A percentile compares a stretch with the other conserved stretches of the same genome.
Conservation (phyloP, 1,140 invertebrate genomes). For the Fopius arisanus region DNA sequence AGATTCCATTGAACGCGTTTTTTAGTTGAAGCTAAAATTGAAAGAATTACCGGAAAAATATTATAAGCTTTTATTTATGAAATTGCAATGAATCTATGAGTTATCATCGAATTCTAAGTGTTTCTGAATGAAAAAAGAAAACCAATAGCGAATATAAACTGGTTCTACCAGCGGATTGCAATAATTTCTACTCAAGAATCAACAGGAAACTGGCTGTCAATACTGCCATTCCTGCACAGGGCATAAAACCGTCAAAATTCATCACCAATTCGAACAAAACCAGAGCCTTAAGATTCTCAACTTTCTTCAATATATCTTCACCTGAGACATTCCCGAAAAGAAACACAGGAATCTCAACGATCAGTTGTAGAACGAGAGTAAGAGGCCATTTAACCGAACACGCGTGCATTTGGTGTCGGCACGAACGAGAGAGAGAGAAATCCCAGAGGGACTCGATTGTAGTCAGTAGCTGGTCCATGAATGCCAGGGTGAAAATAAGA, state of each 20-base stretch:
- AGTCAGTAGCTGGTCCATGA: constrained; percentile 25
- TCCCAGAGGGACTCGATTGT: constrained; percentile 16
- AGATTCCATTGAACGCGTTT: too few relatives aligned
- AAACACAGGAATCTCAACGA: constrained; percentile 5
- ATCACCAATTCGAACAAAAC: neutral
- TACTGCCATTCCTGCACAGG: neutral
- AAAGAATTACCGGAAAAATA: too few relatives aligned
- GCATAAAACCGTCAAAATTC: neutral
- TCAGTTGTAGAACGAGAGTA: constrained; percentile 10
- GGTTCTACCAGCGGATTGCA: too few relatives aligned
- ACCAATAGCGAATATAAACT: too few relatives aligned
- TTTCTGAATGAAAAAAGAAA: too few relatives aligned
- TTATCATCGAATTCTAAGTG: too few relatives aligned
- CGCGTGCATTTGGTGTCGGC: constrained; percentile 7
- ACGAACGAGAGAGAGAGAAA: neutral
- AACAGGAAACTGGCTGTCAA: too few relatives aligned
- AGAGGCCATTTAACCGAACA: constrained; percentile 11
- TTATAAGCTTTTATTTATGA: too few relatives aligned
- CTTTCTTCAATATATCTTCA: neutral
- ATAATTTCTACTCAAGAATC: too few relatives aligned
- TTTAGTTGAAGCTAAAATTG: too few relatives aligned
- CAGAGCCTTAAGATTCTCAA: neutral
- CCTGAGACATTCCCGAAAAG: neutral
- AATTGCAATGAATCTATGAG: too few relatives aligned
- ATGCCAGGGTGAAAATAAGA: constrained; percentile 29